Percentiles rank a stretch among this genome's conserved stretches.
These are phyloP conservation scores for Amblyjoppa proteus DNA, from an alignment of 2,888 invertebrate genomes.

Conservation along the genomic window DNA sequence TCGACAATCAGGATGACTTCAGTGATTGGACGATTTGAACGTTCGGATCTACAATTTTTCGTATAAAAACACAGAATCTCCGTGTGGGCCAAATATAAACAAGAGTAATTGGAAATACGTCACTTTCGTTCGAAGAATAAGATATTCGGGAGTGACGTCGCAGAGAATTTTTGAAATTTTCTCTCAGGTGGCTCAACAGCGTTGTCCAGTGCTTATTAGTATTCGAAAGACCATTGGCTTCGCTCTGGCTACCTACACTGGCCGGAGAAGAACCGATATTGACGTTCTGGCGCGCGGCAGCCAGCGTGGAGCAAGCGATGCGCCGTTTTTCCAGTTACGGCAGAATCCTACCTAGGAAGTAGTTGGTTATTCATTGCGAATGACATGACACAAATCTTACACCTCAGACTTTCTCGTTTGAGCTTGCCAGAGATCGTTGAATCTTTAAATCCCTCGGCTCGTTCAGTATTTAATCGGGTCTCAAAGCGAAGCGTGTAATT, in stretches of 20 bases:
- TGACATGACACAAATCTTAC: not conserved
- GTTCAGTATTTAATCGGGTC: slow-evolving; percentile 7
- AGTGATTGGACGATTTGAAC: too few relatives aligned
- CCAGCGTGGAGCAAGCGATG: not conserved
- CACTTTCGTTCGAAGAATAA: too few relatives aligned
- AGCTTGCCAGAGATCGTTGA: not conserved
- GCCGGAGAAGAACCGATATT: too few relatives aligned
- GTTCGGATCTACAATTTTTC: too few relatives aligned
- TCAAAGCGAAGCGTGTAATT: slow-evolving; percentile 10
- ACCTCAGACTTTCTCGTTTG: not conserved
- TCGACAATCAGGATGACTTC: too few relatives aligned
- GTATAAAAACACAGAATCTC: too few relatives aligned
- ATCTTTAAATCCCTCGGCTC: slow-evolving; percentile 1
- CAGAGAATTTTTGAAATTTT: too few relatives aligned
- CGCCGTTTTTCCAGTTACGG: not conserved
- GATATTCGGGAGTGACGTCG: too few relatives aligned
- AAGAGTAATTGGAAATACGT: too few relatives aligned
- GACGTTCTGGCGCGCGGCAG: not conserved
- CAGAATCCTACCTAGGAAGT: not conserved
- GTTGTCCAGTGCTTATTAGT: not conserved
- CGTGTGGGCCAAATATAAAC: too few relatives aligned
- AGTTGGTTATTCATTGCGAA: not conserved
- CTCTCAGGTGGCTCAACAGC: too few relatives aligned
- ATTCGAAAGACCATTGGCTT: not conserved
- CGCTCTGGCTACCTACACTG: not conserved